Percentiles rank a stretch among this genome's conserved stretches.
Conservation (phyloP, 2,888 invertebrate genomes). For the Amphimallon solstitiale region DNA sequence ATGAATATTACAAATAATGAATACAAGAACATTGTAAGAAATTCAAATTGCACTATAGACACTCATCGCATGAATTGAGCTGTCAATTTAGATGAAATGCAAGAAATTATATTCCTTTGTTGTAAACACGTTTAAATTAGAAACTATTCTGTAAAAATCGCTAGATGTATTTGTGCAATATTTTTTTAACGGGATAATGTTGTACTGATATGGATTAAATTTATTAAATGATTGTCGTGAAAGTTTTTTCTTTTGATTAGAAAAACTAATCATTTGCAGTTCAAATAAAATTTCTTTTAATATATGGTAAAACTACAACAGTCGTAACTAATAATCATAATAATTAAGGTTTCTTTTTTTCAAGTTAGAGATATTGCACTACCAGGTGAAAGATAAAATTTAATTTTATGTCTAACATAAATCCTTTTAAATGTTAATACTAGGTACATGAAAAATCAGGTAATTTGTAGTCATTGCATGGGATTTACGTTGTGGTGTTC, state of each 20-base stretch:
- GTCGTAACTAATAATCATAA: slow-evolving; percentile 7
- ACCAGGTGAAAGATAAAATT: slow-evolving; percentile 26
- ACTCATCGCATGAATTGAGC: too few relatives aligned
- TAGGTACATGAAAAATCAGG: slow-evolving; percentile 27
- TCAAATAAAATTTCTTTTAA: neutral
- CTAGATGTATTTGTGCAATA: too few relatives aligned
- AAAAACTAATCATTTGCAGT: neutral
- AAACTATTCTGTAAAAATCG: too few relatives aligned
- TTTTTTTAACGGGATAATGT: neutral
- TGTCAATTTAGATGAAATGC: too few relatives aligned
- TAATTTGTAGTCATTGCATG: slow-evolving; percentile 28
- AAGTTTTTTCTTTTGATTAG: neutral
- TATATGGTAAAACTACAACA: slow-evolving; percentile 6
- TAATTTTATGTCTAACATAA: slow-evolving; percentile 32
- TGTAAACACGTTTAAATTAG: too few relatives aligned
- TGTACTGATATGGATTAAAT: neutral
- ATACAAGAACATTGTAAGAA: too few relatives aligned
- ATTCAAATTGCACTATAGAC: too few relatives aligned
- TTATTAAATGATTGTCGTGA: neutral
- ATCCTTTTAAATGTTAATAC: slow-evolving; percentile 30
- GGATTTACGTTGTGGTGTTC: slow-evolving; percentile 17
- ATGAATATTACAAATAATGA: too few relatives aligned
- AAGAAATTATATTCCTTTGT: too few relatives aligned
- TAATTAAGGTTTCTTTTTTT: slow-evolving; percentile 21
- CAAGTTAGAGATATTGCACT: slow-evolving; percentile 18